These are phyloP conservation scores for Isichthys henryi DNA, from an alignment of 2,113 vertebrate species.

Conservation along the genomic window DNA sequence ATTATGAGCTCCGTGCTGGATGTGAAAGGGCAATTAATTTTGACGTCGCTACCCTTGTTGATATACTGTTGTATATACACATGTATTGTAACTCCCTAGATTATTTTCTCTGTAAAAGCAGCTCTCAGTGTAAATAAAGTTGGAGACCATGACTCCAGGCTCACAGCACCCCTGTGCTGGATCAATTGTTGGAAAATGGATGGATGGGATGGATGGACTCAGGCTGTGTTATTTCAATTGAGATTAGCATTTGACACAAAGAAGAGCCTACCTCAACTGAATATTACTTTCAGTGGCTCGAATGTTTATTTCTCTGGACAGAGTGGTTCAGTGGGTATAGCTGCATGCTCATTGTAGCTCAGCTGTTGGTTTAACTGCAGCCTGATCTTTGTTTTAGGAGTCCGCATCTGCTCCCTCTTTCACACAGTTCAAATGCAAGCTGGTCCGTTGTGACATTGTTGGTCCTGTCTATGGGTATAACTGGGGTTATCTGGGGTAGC, in stretches of 20 bases:
- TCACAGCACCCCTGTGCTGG: neutral
- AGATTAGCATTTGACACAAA: neutral
- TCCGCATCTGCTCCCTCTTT: neutral
- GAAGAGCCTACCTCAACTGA: neutral
- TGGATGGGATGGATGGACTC: neutral
- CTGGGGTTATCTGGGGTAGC: neutral
- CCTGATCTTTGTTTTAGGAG: neutral
- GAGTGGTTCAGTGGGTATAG: neutral
- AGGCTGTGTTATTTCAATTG: neutral
- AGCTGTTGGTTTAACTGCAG: neutral
- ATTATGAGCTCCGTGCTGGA: neutral
- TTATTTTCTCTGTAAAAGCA: neutral
- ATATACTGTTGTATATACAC: neutral
- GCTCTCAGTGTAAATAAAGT: neutral
- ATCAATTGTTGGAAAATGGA: neutral
- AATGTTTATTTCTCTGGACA: neutral
- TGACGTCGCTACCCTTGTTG: neutral
- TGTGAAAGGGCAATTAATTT: neutral
- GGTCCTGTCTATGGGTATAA: neutral
- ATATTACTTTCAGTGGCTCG: neutral
- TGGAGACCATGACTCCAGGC: neutral
- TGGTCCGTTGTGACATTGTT: neutral
- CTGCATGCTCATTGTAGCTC: neutral
- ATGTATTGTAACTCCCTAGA: neutral
- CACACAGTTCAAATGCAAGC: neutral